Base-by-base conservation (phyloP, 2,888 invertebrate species). In the Trachelus iudaicus region DNA sequence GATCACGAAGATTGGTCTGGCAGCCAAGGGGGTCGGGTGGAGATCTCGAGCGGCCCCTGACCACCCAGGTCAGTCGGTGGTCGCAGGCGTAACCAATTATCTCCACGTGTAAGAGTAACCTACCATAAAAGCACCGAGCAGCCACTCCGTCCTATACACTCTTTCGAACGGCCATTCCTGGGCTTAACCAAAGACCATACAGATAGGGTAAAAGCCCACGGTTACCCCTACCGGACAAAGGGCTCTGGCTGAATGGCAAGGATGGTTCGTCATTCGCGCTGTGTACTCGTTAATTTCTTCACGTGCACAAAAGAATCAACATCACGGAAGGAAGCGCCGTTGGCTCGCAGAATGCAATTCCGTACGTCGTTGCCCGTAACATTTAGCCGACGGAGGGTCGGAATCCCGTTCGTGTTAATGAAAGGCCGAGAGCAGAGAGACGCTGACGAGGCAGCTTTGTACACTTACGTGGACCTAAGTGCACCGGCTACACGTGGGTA, bases 321-420 rank as follows among this genome's bases (percentile, higher is more conserved):
- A 1, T 13, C 13, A 4, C 74, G 35, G 34, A 73, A 34, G 34
- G 23, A 34, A 73, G 74, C 35, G 3, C 71, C 11, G 35, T 6
- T 13, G 23, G 4, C 82, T 85, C 85, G 84, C 84, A 84, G 85
- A 88, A 86, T 85, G 85, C 84, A 87, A 87, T 86, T 85, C 85
- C 79, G 23, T 56, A 56, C 40, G 82, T 81, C 79, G 83, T 79
- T 81, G 80, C 80, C 83, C 80, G 85, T 85, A 85, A 85, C 86
- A 84, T 87, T 86, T 84, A 82, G 84, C 81, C 80, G 75, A 80
- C 11, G 35, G 3, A 12, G 35, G 35, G 0, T 12, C 0, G 35
- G 35, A 81, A 35, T 35, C 83, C 81, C 79, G 83, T 85, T 84
- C 80, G 83, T 84, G 86, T 86, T 88, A 89, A 89, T 89, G 88